phyloP scores from a whole-genome alignment of 2,113 vertebrate species.

The Pogonocichla stellata region DNA sequence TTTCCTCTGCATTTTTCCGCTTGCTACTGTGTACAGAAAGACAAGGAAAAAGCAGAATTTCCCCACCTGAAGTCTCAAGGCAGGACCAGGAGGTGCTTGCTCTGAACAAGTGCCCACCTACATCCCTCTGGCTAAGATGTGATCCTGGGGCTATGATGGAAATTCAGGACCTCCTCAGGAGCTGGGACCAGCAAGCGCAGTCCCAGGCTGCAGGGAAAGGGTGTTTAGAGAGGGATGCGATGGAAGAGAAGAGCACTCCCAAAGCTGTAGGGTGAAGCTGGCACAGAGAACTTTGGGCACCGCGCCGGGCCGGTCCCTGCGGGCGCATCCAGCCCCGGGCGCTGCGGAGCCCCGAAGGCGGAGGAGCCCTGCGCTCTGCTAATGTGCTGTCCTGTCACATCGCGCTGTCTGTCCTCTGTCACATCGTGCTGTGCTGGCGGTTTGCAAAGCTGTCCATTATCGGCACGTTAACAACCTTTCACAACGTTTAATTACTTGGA shows the following conservation, averaged over 20 bases:
- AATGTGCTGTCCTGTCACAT: no score
- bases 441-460: conserved; percentile 65
- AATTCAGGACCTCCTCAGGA: neutral
- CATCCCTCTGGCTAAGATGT: neutral
- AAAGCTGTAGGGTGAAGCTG: neutral
- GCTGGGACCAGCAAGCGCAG: neutral
- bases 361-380: neutral
- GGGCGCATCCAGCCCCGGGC: neutral
- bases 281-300: neutral
- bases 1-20: neutral
- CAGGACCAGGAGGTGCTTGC: neutral
- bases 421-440: conserved; percentile 35
- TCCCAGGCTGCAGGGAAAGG: neutral
- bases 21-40: neutral
- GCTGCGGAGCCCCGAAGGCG: neutral
- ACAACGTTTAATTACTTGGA: conserved; percentile 73
- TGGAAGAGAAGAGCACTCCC: neutral
- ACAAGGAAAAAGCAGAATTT: neutral
- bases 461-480: conserved; percentile 65
- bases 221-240: accelerated
- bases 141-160: neutral
- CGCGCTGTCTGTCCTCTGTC: no score
- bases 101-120: neutral
- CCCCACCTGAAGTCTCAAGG: neutral
- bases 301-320: neutral